These are phyloP conservation scores for Scaeva pyrastri DNA, from an alignment of 2,888 invertebrate genomes.

Conservation along the genomic window DNA sequence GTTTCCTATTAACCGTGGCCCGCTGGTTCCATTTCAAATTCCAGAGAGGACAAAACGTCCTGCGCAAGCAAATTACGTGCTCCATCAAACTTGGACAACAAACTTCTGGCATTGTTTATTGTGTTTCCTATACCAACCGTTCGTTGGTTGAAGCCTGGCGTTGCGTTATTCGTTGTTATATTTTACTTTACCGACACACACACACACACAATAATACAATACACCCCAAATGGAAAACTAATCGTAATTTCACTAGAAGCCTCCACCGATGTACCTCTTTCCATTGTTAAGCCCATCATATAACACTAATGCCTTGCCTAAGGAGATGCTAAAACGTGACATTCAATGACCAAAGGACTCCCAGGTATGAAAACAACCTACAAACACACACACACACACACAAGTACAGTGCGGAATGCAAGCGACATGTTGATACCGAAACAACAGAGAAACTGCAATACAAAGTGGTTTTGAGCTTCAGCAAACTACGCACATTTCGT, in stretches of 20 bases:
- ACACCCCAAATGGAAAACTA: conserved; percentile 68
- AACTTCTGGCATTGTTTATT: conserved; percentile 75
- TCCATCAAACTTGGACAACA: conserved; percentile 75
- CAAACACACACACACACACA: not conserved
- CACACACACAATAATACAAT: conserved; percentile 14
- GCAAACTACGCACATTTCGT: conserved; percentile 74
- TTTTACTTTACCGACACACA: too few relatives aligned
- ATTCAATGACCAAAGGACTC: conserved; percentile 59
- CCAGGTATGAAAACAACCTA: conserved; percentile 38
- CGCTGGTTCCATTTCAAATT: conserved; percentile 74
- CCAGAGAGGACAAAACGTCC: conserved; percentile 71
- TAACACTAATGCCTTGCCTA: conserved; percentile 36
- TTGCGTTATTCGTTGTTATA: too few relatives aligned
- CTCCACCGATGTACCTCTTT: conserved; percentile 14
- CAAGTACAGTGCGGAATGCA: conserved; percentile 48
- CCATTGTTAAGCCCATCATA: conserved; percentile 13
- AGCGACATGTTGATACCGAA: conserved; percentile 63
- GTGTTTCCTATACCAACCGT: conserved; percentile 43
- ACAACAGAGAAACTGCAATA: conserved; percentile 34
- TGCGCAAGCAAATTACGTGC: conserved; percentile 76
- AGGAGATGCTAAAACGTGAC: conserved; percentile 70
- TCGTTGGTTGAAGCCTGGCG: not conserved
- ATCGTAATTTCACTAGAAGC: conserved; percentile 67
- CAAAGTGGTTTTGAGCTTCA: conserved; percentile 47
- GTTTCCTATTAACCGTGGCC: conserved; percentile 73